Evolutionary conservation across 2,113 vertebrate species (phyloP).

Genomic region (Choloepus hoffmanni): DNA sequence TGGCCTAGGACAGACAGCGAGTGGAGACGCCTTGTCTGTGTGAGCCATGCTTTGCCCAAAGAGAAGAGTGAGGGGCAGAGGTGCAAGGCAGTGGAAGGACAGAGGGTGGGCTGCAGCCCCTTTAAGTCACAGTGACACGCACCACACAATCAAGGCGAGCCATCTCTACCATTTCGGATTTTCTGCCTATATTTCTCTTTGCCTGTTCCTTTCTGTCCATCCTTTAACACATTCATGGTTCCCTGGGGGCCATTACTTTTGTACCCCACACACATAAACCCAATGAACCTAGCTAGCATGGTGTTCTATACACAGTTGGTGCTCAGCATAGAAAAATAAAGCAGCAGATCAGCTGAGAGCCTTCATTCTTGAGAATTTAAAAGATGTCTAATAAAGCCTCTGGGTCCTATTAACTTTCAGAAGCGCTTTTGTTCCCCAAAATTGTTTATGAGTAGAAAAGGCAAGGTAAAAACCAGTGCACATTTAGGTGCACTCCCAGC

Average conservation of each 20-base stretch:
- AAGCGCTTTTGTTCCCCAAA: not conserved
- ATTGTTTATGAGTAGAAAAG: not conserved
- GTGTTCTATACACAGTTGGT: fast-evolving
- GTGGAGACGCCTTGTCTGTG: too few relatives aligned
- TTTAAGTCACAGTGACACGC: too few relatives aligned
- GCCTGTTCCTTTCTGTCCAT: too few relatives aligned
- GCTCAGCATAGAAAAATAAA: not conserved
- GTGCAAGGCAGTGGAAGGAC: too few relatives aligned
- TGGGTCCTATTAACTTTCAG: not conserved
- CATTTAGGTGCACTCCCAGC: not conserved
- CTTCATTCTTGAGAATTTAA: not conserved
- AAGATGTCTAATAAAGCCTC: not conserved
- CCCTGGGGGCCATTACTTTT: not conserved
- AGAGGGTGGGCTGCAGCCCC: too few relatives aligned
- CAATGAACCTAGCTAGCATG: not conserved
- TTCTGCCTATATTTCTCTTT: too few relatives aligned
- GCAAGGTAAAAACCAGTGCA: not conserved
- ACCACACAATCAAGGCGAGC: too few relatives aligned
- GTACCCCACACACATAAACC: not conserved
- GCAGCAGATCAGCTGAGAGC: not conserved
- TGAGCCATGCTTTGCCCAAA: too few relatives aligned
- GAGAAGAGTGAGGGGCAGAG: too few relatives aligned
- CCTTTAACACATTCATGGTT: too few relatives aligned
- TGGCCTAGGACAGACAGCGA: too few relatives aligned
- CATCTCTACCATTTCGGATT: too few relatives aligned